Percentiles rank a stretch among this genome's conserved stretches.
Conservation (phyloP, 2,888 invertebrate species). For the Adelognathus sp. region DNA sequence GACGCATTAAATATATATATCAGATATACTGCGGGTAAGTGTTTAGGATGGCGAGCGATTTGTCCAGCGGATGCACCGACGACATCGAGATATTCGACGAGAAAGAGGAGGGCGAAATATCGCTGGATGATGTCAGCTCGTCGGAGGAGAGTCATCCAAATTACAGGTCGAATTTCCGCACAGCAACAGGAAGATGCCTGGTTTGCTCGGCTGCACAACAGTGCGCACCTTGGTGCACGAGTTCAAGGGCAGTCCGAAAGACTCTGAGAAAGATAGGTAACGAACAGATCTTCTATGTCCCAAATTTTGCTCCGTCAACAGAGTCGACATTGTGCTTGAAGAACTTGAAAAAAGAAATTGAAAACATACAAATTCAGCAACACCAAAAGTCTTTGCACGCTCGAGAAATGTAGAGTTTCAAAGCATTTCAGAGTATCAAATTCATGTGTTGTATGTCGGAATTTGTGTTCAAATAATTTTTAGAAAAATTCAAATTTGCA, state of each 20-base stretch:
- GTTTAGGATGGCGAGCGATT: conserved; percentile 77
- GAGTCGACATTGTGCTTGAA: too few relatives aligned
- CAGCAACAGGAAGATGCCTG: conserved; percentile 63
- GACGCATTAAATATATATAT: too few relatives aligned
- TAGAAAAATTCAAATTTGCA: too few relatives aligned
- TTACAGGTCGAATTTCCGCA: conserved; percentile 64
- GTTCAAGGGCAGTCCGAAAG: conserved; percentile 19
- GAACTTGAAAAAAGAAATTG: too few relatives aligned
- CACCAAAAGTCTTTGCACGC: too few relatives aligned
- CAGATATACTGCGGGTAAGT: conserved; percentile 57
- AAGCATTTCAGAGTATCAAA: too few relatives aligned
- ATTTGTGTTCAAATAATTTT: too few relatives aligned
- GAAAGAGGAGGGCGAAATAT: conserved; percentile 79
- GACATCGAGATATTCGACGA: conserved; percentile 72
- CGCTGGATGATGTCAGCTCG: conserved; percentile 79
- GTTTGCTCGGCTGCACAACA: conserved; percentile 67
- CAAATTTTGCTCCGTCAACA: too few relatives aligned
- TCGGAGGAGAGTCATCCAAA: conserved; percentile 76
- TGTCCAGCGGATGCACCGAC: conserved; percentile 76
- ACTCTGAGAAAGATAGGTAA: neutral
- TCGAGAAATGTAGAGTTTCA: too few relatives aligned
- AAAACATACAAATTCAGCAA: too few relatives aligned
- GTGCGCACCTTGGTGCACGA: conserved; percentile 70
- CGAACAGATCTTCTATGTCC: neutral
- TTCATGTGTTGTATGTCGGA: too few relatives aligned